Conservation (phyloP, 2,113 vertebrate genomes). For the Myotis brandtii region DNA sequence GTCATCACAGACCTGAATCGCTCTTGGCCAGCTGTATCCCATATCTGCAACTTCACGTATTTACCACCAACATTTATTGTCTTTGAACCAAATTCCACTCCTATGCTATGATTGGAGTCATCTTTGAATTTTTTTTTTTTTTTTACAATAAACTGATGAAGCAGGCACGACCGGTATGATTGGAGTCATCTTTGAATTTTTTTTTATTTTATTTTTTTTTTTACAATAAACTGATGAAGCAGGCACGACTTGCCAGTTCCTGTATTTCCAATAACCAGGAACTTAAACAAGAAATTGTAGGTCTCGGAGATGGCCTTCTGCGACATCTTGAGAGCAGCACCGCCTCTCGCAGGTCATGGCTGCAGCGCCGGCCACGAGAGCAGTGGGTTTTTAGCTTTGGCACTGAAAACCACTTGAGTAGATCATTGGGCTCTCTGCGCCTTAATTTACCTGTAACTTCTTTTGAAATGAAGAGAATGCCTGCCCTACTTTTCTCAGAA, state of each 20-base stretch:
- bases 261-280: slow-evolving; percentile 90
- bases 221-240: slow-evolving; percentile 88
- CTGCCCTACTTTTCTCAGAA: background rate
- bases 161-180: slow-evolving; percentile 89
- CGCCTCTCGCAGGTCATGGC: too few species aligned
- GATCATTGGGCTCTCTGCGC: background rate
- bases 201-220: slow-evolving; percentile 82
- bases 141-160: slow-evolving; percentile 88
- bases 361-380: too few species aligned
- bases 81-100: slow-evolving; percentile 91
- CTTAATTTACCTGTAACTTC: background rate
- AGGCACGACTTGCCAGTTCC: slow-evolving; percentile 90
- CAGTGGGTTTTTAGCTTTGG: background rate
- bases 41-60: slow-evolving; percentile 91
- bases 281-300: slow-evolving; percentile 88
- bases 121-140: slow-evolving; percentile 89
- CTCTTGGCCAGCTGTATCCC: slow-evolving; percentile 91
- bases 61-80: slow-evolving; percentile 91
- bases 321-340: too few species aligned
- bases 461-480: background rate
- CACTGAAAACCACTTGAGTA: background rate
- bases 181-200: slow-evolving; percentile 91
- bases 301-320: too few species aligned
- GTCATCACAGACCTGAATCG: slow-evolving; percentile 94
- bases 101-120: slow-evolving; percentile 90